These are phyloP conservation scores for Coracopsis vasa DNA, from an alignment of 2,113 vertebrate species.

Conservation along the genomic window DNA sequence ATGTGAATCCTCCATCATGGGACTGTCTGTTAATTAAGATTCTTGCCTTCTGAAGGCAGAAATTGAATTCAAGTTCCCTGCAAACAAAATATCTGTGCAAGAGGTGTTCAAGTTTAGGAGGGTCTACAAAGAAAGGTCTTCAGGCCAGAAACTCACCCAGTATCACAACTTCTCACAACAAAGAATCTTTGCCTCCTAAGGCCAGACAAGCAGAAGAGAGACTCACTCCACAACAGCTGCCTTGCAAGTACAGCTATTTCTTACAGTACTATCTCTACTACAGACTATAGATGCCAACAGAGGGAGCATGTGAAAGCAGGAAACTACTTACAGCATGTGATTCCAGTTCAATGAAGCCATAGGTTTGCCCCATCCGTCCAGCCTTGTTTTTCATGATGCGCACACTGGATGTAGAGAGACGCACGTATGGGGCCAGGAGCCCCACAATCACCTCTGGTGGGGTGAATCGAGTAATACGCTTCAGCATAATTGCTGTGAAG, in stretches of 20 bases:
- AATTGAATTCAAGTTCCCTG: neutral
- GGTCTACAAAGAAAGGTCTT: neutral
- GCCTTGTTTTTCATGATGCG: constrained; percentile 93
- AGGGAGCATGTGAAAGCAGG: neutral
- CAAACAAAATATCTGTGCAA: neutral
- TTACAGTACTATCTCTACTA: neutral
- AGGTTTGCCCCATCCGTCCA: constrained; percentile 81
- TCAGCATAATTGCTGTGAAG: constrained; percentile 89
- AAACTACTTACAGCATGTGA: constrained; percentile 86
- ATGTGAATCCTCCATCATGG: neutral
- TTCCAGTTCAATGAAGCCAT: constrained; percentile 96
- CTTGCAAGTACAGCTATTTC: neutral
- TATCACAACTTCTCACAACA: neutral
- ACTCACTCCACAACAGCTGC: neutral
- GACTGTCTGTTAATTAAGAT: neutral
- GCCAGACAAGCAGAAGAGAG: neutral
- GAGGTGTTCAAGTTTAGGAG: neutral
- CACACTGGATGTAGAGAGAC: constrained; percentile 89
- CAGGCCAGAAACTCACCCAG: neutral
- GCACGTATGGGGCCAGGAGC: constrained; percentile 89
- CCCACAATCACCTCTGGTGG: constrained; percentile 90
- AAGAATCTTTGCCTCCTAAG: neutral
- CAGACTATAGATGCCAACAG: neutral
- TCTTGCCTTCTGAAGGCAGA: neutral
- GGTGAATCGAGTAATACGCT: constrained; percentile 89